These are phyloP conservation scores for Trisateles emortualis DNA, from an alignment of 2,888 invertebrate genomes.

Conservation along the genomic window DNA sequence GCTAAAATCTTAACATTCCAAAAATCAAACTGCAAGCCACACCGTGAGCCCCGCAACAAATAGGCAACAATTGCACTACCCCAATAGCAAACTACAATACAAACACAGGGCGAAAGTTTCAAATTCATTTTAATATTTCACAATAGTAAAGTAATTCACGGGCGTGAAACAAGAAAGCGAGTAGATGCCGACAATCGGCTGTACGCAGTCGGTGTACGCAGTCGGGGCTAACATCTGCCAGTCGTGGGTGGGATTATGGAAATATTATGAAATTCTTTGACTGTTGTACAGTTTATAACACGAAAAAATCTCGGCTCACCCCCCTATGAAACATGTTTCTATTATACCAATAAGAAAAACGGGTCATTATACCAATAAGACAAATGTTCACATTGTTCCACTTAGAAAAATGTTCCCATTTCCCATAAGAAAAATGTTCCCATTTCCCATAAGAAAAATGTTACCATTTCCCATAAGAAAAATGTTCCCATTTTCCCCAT, in stretches of 20 bases:
- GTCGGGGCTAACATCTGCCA: constrained; percentile 22
- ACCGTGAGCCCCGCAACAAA: constrained; percentile 27
- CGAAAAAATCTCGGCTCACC: background rate
- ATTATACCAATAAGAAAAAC: no score
- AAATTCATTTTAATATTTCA: constrained; percentile 86
- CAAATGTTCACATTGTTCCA: no score
- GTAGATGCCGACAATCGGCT: constrained; percentile 53
- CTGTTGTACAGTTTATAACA: background rate
- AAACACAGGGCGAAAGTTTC: constrained; percentile 81
- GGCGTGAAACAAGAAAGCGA: constrained; percentile 73
- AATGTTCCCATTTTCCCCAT: no score
- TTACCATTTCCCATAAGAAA: no score
- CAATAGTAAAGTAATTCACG: constrained; percentile 81
- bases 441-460: no score
- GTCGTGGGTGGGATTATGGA: constrained; percentile 7
- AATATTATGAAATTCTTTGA: background rate
- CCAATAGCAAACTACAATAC: constrained; percentile 69
- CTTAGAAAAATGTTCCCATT: no score
- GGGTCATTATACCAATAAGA: no score
- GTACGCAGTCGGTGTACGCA: constrained; percentile 31
- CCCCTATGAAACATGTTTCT: no score
- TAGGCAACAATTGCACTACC: constrained; percentile 54
- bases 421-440: no score
- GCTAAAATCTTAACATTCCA: no score
- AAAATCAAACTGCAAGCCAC: constrained; percentile 24